A percentile compares a stretch with the other conserved stretches of the same genome.
Evolutionary conservation across 2,888 invertebrate species (phyloP).

Genomic region (Strigamia crassipes): DNA sequence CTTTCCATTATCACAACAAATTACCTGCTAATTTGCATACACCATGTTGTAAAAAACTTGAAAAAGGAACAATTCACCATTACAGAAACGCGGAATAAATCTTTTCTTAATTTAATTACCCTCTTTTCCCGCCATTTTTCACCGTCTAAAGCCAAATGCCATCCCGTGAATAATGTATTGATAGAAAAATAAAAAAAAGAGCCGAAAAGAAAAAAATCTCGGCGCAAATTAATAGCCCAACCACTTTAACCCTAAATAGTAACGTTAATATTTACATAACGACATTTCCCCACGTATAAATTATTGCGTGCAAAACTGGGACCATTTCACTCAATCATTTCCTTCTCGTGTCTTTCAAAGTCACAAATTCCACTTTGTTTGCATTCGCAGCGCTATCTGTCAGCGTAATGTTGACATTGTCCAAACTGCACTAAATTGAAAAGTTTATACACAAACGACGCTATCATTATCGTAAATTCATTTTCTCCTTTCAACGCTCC

Average conservation of each 20-base stretch:
- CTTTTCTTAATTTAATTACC: slow-evolving; percentile 9
- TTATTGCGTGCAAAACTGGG: not conserved
- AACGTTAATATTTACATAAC: slow-evolving; percentile 9
- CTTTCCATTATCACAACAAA: slow-evolving; percentile 32
- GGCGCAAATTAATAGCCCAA: not conserved
- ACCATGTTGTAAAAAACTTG: not conserved
- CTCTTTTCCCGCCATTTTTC: not conserved
- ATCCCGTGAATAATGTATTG: not conserved
- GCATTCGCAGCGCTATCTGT: slow-evolving; percentile 19
- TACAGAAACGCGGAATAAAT: not conserved
- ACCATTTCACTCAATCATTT: slow-evolving; percentile 23
- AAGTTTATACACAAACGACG: slow-evolving; percentile 24
- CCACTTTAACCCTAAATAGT: slow-evolving; percentile 18
- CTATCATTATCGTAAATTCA: slow-evolving; percentile 29
- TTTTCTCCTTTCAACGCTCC: slow-evolving; percentile 10
- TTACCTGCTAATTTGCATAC: slow-evolving; percentile 28
- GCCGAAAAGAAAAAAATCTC: not conserved
- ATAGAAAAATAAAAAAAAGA: not conserved
- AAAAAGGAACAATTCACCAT: not conserved
- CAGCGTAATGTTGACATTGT: slow-evolving; percentile 31
- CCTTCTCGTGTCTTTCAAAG: slow-evolving; percentile 23
- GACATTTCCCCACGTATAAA: not conserved
- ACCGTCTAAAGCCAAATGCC: not conserved
- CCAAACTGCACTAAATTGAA: slow-evolving; percentile 8
- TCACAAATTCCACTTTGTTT: slow-evolving; percentile 24